A percentile compares a stretch with the other conserved stretches of the same genome.
phyloP scores from a whole-genome alignment of 2,888 invertebrate genomes.

The Microplitis manilae region DNA sequence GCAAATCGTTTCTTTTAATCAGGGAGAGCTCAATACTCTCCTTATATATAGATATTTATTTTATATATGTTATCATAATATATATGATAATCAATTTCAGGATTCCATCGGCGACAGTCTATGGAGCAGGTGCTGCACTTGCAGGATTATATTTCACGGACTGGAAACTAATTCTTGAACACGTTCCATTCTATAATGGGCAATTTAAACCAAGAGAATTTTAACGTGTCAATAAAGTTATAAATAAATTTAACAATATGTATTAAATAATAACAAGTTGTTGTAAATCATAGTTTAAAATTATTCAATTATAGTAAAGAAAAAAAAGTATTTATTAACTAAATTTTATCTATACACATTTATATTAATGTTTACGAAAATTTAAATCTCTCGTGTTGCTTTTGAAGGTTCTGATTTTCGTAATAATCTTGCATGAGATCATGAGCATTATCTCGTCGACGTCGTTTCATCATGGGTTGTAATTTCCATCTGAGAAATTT shows the following conservation, averaged over 20 bases:
- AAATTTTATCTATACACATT: not conserved
- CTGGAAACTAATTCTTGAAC: constrained; percentile 82
- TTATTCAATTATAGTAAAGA: not conserved
- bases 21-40: not conserved
- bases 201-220: constrained; percentile 76
- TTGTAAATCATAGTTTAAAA: constrained; percentile 7
- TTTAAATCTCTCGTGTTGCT: not conserved
- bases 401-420: not conserved
- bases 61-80: not conserved
- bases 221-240: not conserved
- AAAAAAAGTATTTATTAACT: constrained; percentile 13
- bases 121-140: constrained; percentile 78
- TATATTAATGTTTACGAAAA: not conserved
- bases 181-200: constrained; percentile 83
- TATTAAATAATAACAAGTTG: not conserved
- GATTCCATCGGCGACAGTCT: constrained; percentile 77
- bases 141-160: constrained; percentile 82
- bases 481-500: too few species aligned
- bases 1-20: too few species aligned
- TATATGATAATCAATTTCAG: constrained; percentile 64
- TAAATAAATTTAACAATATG: constrained; percentile 1
- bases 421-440: not conserved
- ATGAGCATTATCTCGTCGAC: not conserved
- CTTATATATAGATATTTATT: not conserved
- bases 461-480: too few species aligned